Conservation (phyloP, 92 coral and sea anemone genomes). For the Actinernus sp. region DNA sequence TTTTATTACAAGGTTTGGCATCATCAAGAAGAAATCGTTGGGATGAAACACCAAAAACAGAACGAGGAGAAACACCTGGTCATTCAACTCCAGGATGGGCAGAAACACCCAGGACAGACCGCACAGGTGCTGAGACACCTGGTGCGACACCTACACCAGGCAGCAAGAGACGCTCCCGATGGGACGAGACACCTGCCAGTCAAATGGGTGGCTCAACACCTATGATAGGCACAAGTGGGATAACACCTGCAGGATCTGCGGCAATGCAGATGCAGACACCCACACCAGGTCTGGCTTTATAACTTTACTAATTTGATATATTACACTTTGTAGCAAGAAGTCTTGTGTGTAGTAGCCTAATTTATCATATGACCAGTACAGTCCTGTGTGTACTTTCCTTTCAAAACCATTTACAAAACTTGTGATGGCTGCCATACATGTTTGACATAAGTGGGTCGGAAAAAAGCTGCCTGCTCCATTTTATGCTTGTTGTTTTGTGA, state of each 20-base stretch:
- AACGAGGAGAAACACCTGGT: slow-evolving; percentile 98
- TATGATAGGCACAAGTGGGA: slow-evolving; percentile 94
- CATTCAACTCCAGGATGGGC: slow-evolving; percentile 99
- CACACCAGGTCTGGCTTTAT: slow-evolving; percentile 86
- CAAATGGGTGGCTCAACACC: slow-evolving; percentile 97
- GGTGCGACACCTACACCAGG: slow-evolving; percentile 99
- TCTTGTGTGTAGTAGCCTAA: not conserved
- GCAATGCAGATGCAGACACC: slow-evolving; percentile 99
- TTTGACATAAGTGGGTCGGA: too few species aligned
- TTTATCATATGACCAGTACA: not conserved
- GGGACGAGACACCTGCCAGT: slow-evolving; percentile 99
- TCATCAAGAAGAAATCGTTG: slow-evolving; percentile 96
- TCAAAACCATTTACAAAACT: too few species aligned
- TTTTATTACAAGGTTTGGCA: slow-evolving; percentile 64
- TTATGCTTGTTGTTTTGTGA: too few species aligned
- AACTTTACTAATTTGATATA: not conserved
- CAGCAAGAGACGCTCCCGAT: slow-evolving; percentile 94
- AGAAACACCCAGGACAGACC: slow-evolving; percentile 97
- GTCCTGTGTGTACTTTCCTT: too few species aligned
- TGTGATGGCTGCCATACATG: too few species aligned
- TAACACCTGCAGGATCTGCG: slow-evolving; percentile 96
- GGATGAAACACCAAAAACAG: slow-evolving; percentile 99
- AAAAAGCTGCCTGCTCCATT: too few species aligned
- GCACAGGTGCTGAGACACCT: slow-evolving; percentile 97
- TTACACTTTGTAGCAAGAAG: not conserved